phyloP scores from a whole-genome alignment of 2,797 vertebrate genomes.

The Silurus aristotelis region DNA sequence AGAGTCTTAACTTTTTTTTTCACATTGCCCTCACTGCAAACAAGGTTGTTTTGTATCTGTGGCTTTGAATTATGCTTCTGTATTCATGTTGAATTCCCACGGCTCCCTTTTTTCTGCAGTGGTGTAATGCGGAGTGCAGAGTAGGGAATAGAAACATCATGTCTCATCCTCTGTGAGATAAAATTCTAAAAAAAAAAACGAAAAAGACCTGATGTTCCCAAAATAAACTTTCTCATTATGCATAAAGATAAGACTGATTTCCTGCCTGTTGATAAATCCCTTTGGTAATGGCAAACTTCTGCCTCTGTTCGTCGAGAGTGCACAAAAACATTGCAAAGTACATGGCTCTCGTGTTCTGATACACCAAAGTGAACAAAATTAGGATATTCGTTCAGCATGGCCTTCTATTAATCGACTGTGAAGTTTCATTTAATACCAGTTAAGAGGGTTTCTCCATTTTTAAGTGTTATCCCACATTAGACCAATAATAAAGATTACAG shows the following conservation, averaged over 20 bases:
- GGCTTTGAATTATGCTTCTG: slow-evolving; percentile 63
- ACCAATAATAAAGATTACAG: neutral
- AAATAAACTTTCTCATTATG: slow-evolving; percentile 74
- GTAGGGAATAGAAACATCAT: slow-evolving; percentile 62
- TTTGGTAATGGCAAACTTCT: slow-evolving; percentile 40
- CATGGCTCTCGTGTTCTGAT: neutral
- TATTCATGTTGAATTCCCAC: slow-evolving; percentile 69
- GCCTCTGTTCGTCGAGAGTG: slow-evolving; percentile 20
- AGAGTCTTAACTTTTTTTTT: slow-evolving; percentile 32
- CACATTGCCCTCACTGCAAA: slow-evolving; percentile 46
- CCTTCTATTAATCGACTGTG: slow-evolving; percentile 3
- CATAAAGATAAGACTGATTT: slow-evolving; percentile 56
- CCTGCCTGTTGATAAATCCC: slow-evolving; percentile 48
- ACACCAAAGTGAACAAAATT: slow-evolving; percentile 24
- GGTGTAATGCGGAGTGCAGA: slow-evolving; percentile 60
- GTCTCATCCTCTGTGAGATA: slow-evolving; percentile 52
- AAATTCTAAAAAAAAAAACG: slow-evolving; percentile 1
- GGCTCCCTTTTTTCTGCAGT: slow-evolving; percentile 65
- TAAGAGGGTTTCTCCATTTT: neutral
- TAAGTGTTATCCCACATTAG: neutral
- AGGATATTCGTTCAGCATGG: neutral
- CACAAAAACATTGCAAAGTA: slow-evolving; percentile 17
- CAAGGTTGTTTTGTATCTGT: slow-evolving; percentile 60
- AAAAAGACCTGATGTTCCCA: slow-evolving; percentile 63
- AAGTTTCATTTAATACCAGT: neutral